Conservation (phyloP, 2,113 vertebrate species). For the Sylvietta virens region DNA sequence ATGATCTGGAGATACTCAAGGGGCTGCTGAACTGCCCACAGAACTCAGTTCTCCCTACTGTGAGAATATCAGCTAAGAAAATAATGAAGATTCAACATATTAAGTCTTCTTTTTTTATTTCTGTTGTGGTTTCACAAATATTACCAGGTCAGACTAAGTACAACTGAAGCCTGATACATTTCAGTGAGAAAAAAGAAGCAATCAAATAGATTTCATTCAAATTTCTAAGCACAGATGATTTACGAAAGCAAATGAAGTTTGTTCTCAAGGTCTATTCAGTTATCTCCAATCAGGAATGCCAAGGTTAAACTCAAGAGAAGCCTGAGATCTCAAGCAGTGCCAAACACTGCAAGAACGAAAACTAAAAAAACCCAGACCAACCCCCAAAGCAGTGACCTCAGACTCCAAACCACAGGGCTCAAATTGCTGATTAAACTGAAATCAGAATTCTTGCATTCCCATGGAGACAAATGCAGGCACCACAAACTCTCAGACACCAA, state of each 20-base stretch:
- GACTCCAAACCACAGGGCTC: not conserved
- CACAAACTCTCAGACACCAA: not conserved
- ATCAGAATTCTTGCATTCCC: not conserved
- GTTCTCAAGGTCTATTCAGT: not conserved
- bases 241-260: not conserved
- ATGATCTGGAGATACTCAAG: not conserved
- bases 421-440: not conserved
- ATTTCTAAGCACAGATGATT: not conserved
- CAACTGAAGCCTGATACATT: not conserved
- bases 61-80: not conserved
- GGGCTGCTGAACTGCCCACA: not conserved
- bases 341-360: not conserved
- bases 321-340: not conserved
- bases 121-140: not conserved
- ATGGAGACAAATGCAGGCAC: not conserved
- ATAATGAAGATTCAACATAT: not conserved
- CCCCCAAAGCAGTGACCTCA: not conserved
- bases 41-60: not conserved
- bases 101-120: not conserved
- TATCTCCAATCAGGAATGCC: not conserved
- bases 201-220: not conserved
- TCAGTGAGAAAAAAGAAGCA: not conserved
- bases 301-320: not conserved
- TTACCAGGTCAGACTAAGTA: not conserved
- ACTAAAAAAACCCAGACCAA: not conserved